Base-by-base conservation (phyloP, 2,888 invertebrate species). In the Prosopocoilus inquinatus region DNA sequence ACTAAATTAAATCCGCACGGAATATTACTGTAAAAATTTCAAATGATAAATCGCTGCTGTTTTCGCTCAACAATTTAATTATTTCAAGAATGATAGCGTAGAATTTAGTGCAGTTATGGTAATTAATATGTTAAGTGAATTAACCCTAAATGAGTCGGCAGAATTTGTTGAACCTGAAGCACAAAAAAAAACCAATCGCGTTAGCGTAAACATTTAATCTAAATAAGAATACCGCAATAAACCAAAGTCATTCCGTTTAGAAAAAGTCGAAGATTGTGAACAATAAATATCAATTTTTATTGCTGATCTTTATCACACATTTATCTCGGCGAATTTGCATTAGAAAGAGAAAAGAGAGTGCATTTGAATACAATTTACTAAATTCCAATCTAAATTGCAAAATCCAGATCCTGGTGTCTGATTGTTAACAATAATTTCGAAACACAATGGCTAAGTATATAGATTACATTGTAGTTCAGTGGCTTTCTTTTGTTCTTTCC, bases 301-400 rank as follows among this genome's bases (percentile, higher is more conserved):
- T 41, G 12, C 41, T 9, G 41, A 41, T 41, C 9, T 15, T 15
- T 41, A 41, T 41, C 41, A 41, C 41, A 41, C 41, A 15, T 41
- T 41, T 41, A 41, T 41, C 41, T 41, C 12, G 9, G 41, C 5
- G 9, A 41, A 41, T 41, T 41, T 41, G 41, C 41, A 41, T 41
- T 41, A 9, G 41, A 41, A 41, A 41, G 15, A 41, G 15, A 41
- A 41, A n/a, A 41, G 8, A 7, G 41, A 15, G 5, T 13, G 12
- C 41, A 41, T 41, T 41, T 41, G 41, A 41, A 41, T 41, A 41
- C n/a, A 11, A 41, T 41, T 41, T 41, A 41, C 41, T 16, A 41
- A 13, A 41, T 11, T 9, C 9, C 13, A 41, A 41, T 41, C 41
- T 41, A 41, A 41, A 41, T 41, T 41, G 41, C 41, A 41, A 41